These are phyloP conservation scores for Anagrus nilaparvatae DNA, from an alignment of 1,140 invertebrate species.

Conservation along the genomic window DNA sequence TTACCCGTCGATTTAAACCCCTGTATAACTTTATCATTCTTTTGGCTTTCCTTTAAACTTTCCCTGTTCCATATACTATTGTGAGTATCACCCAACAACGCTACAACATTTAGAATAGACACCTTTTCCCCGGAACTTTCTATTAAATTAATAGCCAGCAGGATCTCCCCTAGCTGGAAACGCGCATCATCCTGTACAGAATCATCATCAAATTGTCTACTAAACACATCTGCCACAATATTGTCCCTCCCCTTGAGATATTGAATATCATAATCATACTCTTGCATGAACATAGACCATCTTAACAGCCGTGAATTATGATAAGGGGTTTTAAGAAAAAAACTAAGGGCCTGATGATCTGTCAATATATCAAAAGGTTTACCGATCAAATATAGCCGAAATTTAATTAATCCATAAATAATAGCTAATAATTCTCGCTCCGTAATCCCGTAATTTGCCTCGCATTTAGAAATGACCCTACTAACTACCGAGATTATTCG, in stretches of 20 bases:
- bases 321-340: slow-evolving; percentile 32
- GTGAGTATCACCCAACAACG: too few relatives aligned
- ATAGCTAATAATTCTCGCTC: slow-evolving; percentile 1
- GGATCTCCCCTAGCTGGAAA: too few relatives aligned
- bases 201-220: too few relatives aligned
- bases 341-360: slow-evolving; percentile 40
- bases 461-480: background rate
- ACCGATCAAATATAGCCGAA: slow-evolving; percentile 16
- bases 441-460: slow-evolving; percentile 2
- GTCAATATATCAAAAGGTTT: slow-evolving; percentile 30
- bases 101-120: too few relatives aligned
- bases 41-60: too few relatives aligned
- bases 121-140: too few relatives aligned
- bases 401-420: background rate
- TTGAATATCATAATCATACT: slow-evolving; percentile 32
- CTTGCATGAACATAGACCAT: slow-evolving; percentile 35
- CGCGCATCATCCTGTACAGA: too few relatives aligned
- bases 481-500: background rate
- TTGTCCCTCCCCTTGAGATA: slow-evolving; percentile 22
- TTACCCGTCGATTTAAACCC: too few relatives aligned
- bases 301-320: slow-evolving; percentile 31
- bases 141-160: too few relatives aligned
- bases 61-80: too few relatives aligned
- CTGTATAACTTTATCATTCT: too few relatives aligned
- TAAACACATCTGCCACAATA: slow-evolving; percentile 13